phyloP scores from a whole-genome alignment of 2,113 vertebrate species.

The Pluvianellus socialis region DNA sequence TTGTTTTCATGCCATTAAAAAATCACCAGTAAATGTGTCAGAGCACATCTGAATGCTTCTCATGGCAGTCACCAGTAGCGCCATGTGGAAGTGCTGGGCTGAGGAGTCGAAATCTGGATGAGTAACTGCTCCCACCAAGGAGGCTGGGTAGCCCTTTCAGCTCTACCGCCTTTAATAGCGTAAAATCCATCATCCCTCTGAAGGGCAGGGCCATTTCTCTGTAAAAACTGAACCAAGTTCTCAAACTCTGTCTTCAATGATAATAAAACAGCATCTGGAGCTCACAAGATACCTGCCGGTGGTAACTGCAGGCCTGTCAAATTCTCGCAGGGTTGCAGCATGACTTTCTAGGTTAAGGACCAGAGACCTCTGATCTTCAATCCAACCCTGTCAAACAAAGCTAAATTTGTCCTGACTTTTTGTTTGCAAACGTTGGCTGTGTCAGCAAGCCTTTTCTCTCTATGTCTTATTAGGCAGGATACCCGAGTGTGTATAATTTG shows the following conservation, averaged over 20 bases:
- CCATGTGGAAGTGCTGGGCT: neutral
- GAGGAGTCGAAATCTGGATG: neutral
- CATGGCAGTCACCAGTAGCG: neutral
- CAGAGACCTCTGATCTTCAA: slow-evolving; percentile 2
- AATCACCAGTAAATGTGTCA: neutral
- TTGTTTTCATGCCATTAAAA: neutral
- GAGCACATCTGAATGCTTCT: neutral
- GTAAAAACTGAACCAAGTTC: neutral
- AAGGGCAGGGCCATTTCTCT: neutral
- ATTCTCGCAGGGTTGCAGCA: neutral
- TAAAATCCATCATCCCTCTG: neutral
- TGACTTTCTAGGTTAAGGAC: slow-evolving; percentile 13
- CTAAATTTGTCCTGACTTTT: slow-evolving; percentile 40
- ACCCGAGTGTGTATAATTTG: neutral
- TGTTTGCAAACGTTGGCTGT: slow-evolving; percentile 46
- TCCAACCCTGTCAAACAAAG: slow-evolving; percentile 10
- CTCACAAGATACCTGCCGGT: neutral
- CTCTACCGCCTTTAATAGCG: neutral
- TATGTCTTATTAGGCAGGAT: slow-evolving; percentile 46
- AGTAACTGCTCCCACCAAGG: neutral
- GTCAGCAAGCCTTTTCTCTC: slow-evolving; percentile 60
- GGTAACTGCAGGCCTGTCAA: slow-evolving; percentile 21
- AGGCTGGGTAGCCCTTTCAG: neutral
- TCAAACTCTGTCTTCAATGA: neutral
- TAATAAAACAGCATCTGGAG: slow-evolving; percentile 7